Conservation (phyloP, 2,113 vertebrate genomes). For the Salvelinus sp. region DNA sequence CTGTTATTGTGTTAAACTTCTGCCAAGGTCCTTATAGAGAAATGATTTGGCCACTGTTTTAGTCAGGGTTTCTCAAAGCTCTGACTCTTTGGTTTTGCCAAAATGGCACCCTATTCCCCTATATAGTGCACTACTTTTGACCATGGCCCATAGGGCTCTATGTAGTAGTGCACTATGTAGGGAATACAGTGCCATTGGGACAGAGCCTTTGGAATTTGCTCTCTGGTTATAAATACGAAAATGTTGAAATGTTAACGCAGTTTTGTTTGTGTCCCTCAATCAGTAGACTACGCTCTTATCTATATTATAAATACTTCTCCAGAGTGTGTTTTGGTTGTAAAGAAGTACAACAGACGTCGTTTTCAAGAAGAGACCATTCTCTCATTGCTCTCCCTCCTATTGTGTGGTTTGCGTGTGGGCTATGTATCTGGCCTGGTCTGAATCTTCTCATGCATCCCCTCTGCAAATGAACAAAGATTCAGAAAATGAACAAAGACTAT, state of each 20-base stretch:
- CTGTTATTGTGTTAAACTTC: conserved; percentile 40
- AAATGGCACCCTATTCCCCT: no score
- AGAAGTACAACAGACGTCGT: not conserved
- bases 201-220: not conserved
- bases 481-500: no score
- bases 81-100: not conserved
- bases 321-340: not conserved
- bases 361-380: not conserved
- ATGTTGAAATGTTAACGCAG: not conserved
- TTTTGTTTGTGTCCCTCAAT: not conserved
- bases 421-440: conserved; percentile 16
- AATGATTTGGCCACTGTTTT: conserved; percentile 48
- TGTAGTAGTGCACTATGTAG: no score
- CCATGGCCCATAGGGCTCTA: no score
- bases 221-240: not conserved
- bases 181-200: not conserved
- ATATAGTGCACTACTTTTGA: no score
- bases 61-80: not conserved
- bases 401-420: conserved; percentile 2
- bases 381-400: not conserved
- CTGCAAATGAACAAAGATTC: no score
- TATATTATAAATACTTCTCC: not conserved
- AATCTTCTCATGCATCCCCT: not conserved
- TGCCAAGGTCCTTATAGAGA: conserved; percentile 34
- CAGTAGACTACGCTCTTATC: not conserved